Percentiles rank a stretch among this genome's conserved stretches.
phyloP scores from a whole-genome alignment of 2,797 vertebrate species.

The Lutra lutra region DNA sequence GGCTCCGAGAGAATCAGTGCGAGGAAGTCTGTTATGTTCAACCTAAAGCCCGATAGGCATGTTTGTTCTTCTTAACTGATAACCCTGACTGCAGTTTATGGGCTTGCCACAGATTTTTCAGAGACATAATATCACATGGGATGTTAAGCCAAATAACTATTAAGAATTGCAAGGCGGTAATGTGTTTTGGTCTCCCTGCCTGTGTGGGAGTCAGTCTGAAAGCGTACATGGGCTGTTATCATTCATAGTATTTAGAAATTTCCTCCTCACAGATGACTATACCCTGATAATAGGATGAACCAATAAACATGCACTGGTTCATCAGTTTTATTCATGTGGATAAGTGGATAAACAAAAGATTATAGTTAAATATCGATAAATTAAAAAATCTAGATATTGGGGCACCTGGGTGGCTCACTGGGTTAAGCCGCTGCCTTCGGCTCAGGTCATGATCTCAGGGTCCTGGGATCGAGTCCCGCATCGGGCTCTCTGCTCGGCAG shows the following conservation, averaged over 20 bases:
- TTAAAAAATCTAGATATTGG: background rate
- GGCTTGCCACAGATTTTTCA: slow-evolving; percentile 16
- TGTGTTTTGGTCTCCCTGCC: background rate
- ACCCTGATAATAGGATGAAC: slow-evolving; percentile 19
- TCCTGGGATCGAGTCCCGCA: too few relatives aligned
- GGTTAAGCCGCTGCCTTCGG: too few relatives aligned
- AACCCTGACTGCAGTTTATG: background rate
- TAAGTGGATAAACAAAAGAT: slow-evolving; percentile 13
- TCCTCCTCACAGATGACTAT: slow-evolving; percentile 18
- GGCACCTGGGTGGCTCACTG: too few relatives aligned
- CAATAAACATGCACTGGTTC: background rate
- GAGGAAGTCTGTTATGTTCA: slow-evolving; percentile 7
- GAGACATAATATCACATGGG: slow-evolving; percentile 35
- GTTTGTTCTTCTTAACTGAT: background rate
- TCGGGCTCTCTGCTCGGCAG: too few relatives aligned
- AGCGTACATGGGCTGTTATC: background rate
- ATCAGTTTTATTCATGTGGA: slow-evolving; percentile 33
- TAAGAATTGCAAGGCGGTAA: background rate
- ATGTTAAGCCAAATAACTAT: slow-evolving; percentile 1
- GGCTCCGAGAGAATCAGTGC: background rate
- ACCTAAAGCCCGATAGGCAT: too few relatives aligned
- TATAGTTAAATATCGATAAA: slow-evolving; percentile 10
- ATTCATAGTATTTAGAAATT: slow-evolving; percentile 19
- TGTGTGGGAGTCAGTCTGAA: slow-evolving; percentile 18
- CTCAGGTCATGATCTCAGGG: too few relatives aligned